Conservation (phyloP, 2,888 invertebrate species). For the Dryobota labecula region DNA sequence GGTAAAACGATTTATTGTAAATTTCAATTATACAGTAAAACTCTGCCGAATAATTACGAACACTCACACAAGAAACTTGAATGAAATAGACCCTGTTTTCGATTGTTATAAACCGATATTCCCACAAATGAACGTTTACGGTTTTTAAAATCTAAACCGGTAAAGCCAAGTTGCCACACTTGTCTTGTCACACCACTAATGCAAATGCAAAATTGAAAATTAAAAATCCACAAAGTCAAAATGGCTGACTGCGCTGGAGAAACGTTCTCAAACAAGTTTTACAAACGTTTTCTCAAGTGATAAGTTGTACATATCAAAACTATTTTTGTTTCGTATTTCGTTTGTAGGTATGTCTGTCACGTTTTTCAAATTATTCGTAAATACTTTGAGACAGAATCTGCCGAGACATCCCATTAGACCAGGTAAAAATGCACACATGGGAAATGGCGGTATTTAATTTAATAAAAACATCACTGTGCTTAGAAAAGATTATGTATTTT, state of each 20-base stretch:
- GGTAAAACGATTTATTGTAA: neutral
- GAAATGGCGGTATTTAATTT: constrained; percentile 34
- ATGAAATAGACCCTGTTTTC: neutral
- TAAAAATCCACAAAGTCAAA: constrained; percentile 27
- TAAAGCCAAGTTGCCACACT: neutral
- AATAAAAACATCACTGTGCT: neutral
- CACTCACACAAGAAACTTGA: neutral
- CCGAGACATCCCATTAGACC: constrained; percentile 77
- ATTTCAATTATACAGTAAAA: neutral
- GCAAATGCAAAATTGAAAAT: neutral
- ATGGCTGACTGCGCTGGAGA: constrained; percentile 21
- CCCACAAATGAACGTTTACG: neutral
- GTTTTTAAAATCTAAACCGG: neutral
- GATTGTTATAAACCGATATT: neutral
- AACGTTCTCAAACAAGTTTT: neutral
- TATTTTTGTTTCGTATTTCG: too few species aligned
- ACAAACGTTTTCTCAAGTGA: constrained; percentile 10
- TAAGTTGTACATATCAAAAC: constrained; percentile 19
- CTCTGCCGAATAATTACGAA: neutral
- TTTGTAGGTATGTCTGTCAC: constrained; percentile 84
- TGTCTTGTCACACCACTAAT: neutral
- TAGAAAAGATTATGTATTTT: neutral
- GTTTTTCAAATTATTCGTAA: constrained; percentile 82
- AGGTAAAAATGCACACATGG: constrained; percentile 77
- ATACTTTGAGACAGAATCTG: constrained; percentile 78